Evolutionary conservation across 2,113 vertebrate species (phyloP).

Genomic region (Scomber japonicus): DNA sequence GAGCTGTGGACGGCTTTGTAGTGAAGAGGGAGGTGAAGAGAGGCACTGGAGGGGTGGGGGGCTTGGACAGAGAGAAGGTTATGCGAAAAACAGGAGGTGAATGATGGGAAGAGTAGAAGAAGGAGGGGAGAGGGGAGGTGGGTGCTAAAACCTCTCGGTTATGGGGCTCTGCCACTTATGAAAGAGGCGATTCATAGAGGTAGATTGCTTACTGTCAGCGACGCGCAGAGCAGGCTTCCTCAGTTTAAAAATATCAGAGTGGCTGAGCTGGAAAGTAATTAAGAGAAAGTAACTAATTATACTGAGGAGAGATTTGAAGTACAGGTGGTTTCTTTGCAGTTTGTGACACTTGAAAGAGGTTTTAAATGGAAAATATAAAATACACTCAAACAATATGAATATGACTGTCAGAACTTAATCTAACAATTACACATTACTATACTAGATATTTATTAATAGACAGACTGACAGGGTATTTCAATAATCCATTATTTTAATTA

Average conservation of each 20-base stretch:
- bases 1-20: slow-evolving; percentile 81
- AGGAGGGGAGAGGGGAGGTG: slow-evolving; percentile 62
- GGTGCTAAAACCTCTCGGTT: slow-evolving; percentile 69
- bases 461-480: no score
- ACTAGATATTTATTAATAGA: no score
- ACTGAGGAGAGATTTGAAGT: neutral
- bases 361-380: neutral
- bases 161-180: slow-evolving; percentile 69
- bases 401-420: neutral
- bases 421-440: no score
- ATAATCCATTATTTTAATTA: no score
- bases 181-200: slow-evolving; percentile 84
- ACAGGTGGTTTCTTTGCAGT: neutral
- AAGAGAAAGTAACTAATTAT: no score
- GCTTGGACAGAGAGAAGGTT: slow-evolving; percentile 75
- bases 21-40: slow-evolving; percentile 69
- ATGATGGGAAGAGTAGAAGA: slow-evolving; percentile 79
- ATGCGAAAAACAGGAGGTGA: slow-evolving; percentile 74
- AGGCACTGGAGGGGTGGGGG: slow-evolving; percentile 70
- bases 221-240: neutral
- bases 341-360: neutral
- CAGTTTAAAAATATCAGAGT: slow-evolving; percentile 23
- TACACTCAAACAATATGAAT: neutral
- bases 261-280: neutral
- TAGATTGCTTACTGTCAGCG: slow-evolving; percentile 75